Conservation (phyloP, 2,113 vertebrate genomes). For the Clarias magur region DNA sequence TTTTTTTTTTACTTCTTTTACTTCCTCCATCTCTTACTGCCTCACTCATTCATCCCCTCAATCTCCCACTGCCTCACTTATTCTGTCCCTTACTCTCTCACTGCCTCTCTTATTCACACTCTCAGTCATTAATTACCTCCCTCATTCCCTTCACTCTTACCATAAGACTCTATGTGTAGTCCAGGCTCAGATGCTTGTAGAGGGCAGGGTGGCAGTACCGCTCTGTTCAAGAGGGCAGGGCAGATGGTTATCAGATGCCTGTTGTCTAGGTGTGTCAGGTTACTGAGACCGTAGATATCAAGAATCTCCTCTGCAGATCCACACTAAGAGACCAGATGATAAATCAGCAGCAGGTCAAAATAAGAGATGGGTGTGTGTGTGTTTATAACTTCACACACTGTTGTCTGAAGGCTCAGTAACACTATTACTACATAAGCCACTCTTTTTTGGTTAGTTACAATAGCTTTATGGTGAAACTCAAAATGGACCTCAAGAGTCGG, state of each 20-base stretch:
- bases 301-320: conserved; percentile 40
- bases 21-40: neutral
- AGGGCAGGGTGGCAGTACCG: conserved; percentile 35
- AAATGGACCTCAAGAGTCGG: neutral
- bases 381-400: neutral
- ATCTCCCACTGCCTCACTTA: neutral
- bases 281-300: conserved; percentile 44
- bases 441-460: neutral
- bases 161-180: neutral
- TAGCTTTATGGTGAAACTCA: neutral
- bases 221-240: conserved; percentile 43
- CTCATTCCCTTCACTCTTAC: conserved; percentile 17
- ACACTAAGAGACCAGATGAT: conserved; percentile 23
- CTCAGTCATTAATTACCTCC: neutral
- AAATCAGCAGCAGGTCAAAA: neutral
- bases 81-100: neutral
- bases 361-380: neutral
- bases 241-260: conserved; percentile 41
- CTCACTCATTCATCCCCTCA: too few species aligned
- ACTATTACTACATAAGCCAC: neutral
- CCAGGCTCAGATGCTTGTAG: neutral
- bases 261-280: conserved; percentile 38
- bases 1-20: neutral
- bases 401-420: neutral
- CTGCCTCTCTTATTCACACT: neutral